Conservation (phyloP, 2,797 vertebrate species). For the Chelon labrosus region DNA sequence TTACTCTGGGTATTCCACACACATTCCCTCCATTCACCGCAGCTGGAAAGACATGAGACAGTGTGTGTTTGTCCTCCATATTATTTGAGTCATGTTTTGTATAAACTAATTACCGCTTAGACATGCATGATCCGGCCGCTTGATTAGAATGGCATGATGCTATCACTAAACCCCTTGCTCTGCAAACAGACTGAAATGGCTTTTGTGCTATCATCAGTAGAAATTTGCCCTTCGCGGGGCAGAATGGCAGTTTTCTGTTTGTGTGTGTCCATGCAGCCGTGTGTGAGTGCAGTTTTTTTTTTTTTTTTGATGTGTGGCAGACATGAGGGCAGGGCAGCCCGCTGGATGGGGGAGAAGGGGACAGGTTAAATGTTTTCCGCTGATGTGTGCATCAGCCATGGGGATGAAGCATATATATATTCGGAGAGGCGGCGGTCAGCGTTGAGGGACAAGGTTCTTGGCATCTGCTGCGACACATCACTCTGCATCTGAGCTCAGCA, state of each 20-base stretch:
- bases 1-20: background rate
- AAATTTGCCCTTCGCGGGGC: slow-evolving; percentile 58
- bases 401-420: slow-evolving; percentile 73
- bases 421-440: slow-evolving; percentile 35
- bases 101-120: slow-evolving; percentile 76
- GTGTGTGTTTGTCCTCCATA: slow-evolving; percentile 24
- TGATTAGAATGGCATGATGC: slow-evolving; percentile 74
- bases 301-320: slow-evolving; percentile 43
- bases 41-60: slow-evolving; percentile 2
- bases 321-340: slow-evolving; percentile 58
- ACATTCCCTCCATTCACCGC: background rate
- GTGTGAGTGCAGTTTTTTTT: slow-evolving; percentile 36
- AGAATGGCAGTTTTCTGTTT: slow-evolving; percentile 31
- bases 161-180: slow-evolving; percentile 51
- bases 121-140: slow-evolving; percentile 59
- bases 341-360: slow-evolving; percentile 49
- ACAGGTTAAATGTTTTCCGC: slow-evolving; percentile 79
- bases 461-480: slow-evolving; percentile 13
- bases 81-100: slow-evolving; percentile 72
- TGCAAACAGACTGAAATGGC: slow-evolving; percentile 41
- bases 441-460: slow-evolving; percentile 30
- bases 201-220: slow-evolving; percentile 71
- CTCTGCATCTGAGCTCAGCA: slow-evolving; percentile 26
- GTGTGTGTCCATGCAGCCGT: slow-evolving; percentile 25
- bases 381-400: slow-evolving; percentile 76